Conservation (phyloP, 2,888 invertebrate genomes). For the Agriopis marginaria region DNA sequence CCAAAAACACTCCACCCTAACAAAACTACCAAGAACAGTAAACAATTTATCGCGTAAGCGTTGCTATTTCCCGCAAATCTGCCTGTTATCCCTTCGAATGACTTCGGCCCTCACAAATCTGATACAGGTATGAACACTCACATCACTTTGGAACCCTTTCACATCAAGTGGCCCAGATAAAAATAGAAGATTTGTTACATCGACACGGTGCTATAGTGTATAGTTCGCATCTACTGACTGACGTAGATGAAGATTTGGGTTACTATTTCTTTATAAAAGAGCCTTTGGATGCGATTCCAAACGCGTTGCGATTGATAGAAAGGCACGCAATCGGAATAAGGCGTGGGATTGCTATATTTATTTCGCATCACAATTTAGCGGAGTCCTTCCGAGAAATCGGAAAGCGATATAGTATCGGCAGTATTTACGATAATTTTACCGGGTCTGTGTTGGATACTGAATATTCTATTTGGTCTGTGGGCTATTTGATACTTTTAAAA, state of each 20-base stretch:
- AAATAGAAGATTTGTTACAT: constrained; percentile 5
- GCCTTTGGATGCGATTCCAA: constrained; percentile 4
- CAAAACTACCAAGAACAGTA: neutral
- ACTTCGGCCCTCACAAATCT: constrained; percentile 22
- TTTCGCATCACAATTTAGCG: neutral
- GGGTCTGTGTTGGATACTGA: too few species aligned
- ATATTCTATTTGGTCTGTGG: too few species aligned
- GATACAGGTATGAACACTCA: constrained; percentile 7
- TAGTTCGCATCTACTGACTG: constrained; percentile 4
- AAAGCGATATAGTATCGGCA: neutral
- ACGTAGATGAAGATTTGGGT: constrained; percentile 10
- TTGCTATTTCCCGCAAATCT: constrained; percentile 25
- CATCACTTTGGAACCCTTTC: constrained; percentile 7
- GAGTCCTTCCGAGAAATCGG: neutral
- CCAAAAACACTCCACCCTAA: neutral
- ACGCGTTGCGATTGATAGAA: constrained; percentile 25
- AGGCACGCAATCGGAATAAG: constrained; percentile 11
- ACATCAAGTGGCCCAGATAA: constrained; percentile 5
- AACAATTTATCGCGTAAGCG: constrained; percentile 21
- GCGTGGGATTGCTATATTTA: constrained; percentile 15
- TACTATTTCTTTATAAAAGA: constrained; percentile 12
- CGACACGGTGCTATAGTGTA: constrained; percentile 1
- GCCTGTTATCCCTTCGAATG: constrained; percentile 18
- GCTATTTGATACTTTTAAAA: neutral
- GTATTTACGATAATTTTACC: neutral